These are phyloP conservation scores for Barypeithes pellucidus DNA, from an alignment of 2,888 invertebrate species.

Conservation along the genomic window DNA sequence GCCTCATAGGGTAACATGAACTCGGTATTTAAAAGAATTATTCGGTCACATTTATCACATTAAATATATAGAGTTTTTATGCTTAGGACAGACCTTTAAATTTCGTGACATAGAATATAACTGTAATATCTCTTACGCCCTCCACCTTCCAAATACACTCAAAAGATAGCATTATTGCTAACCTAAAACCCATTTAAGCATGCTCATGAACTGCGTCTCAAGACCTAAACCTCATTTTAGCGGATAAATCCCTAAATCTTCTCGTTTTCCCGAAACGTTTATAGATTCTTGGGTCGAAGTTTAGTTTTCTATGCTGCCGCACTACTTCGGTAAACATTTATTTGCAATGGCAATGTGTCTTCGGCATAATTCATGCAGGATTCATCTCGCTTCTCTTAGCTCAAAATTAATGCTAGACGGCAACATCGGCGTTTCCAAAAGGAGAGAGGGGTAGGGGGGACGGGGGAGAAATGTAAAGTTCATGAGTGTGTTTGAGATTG, in stretches of 20 bases:
- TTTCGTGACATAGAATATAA: not conserved
- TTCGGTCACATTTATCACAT: too few species aligned
- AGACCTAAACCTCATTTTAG: slow-evolving; percentile 49
- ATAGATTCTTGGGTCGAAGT: slow-evolving; percentile 50
- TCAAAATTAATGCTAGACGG: slow-evolving; percentile 37
- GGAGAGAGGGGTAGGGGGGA: not conserved
- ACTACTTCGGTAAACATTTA: slow-evolving; percentile 46
- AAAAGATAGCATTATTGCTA: slow-evolving; percentile 38
- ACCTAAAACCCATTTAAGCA: slow-evolving; percentile 45
- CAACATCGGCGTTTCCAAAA: slow-evolving; percentile 21
- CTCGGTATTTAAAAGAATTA: too few species aligned
- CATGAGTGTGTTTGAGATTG: slow-evolving; percentile 4
- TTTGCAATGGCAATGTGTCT: slow-evolving; percentile 44
- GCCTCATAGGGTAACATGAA: too few species aligned
- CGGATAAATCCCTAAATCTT: slow-evolving; percentile 46
- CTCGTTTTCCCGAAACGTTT: slow-evolving; percentile 46
- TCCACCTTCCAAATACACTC: slow-evolving; percentile 19
- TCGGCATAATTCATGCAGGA: slow-evolving; percentile 40
- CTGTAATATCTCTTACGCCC: not conserved
- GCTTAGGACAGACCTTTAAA: not conserved
- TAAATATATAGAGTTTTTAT: too few species aligned
- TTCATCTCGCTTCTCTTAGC: slow-evolving; percentile 27
- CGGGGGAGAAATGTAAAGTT: slow-evolving; percentile 13
- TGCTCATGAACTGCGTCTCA: slow-evolving; percentile 47
- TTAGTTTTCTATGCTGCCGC: slow-evolving; percentile 45